Evolutionary conservation across 2,888 invertebrate species (phyloP).

Genomic region (Eurois occulta): DNA sequence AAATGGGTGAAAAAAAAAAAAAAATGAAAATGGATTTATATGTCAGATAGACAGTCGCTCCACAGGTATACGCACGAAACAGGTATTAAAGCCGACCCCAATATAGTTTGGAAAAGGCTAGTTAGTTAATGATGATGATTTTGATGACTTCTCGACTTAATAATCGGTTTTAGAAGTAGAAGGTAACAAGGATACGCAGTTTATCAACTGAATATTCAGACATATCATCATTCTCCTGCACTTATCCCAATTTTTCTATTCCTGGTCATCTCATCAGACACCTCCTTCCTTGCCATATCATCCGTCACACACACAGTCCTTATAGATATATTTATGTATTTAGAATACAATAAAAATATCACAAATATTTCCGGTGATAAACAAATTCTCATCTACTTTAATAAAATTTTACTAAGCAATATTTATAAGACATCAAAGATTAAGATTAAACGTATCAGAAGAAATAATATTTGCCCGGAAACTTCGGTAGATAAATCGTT

Average conservation of each 20-base stretch:
- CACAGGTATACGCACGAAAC: not conserved
- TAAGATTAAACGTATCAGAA: constrained; percentile 17
- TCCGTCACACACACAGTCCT: no score
- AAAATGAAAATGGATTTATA: no score
- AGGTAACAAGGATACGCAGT: not conserved
- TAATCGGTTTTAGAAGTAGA: not conserved
- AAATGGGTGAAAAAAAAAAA: no score
- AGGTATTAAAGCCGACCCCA: not conserved
- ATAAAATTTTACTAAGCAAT: not conserved
- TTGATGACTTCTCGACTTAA: not conserved
- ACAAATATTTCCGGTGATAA: not conserved
- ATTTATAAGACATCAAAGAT: constrained; percentile 30
- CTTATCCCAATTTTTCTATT: no score
- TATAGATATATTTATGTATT: no score
- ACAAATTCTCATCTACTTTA: not conserved
- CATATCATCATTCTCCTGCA: no score
- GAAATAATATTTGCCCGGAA: constrained; percentile 25
- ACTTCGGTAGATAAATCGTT: constrained; percentile 25
- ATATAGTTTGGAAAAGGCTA: not conserved
- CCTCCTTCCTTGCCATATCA: no score
- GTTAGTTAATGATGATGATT: not conserved
- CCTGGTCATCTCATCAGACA: no score
- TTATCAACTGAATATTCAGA: not conserved
- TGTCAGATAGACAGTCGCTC: not conserved
- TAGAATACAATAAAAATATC: not conserved